These are phyloP conservation scores for human DNA, from an alignment of 2,113 vertebrate genomes.

Conservation along the genomic window DNA sequence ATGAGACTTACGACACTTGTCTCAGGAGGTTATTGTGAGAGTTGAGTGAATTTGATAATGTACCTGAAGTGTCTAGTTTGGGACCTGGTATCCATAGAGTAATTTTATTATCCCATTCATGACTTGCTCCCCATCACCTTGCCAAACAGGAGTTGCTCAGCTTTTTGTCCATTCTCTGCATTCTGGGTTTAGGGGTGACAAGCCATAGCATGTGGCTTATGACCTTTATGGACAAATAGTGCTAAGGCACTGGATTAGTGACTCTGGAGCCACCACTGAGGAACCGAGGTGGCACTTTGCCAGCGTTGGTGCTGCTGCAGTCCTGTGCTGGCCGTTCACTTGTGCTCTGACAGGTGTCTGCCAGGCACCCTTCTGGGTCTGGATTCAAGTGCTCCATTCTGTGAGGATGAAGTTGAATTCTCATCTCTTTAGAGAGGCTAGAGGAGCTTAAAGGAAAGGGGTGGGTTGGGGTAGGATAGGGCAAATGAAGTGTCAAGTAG, in stretches of 20 bases:
- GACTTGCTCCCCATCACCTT: background rate
- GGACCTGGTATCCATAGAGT: background rate
- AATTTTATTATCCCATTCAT: background rate
- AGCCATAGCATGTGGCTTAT: background rate
- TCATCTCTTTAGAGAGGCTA: background rate
- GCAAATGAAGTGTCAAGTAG: background rate
- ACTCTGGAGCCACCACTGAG: rapidly evolving
- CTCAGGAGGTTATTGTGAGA: background rate
- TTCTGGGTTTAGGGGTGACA: background rate
- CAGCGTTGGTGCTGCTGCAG: background rate
- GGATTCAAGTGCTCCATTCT: too few relatives aligned
- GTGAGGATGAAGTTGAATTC: background rate
- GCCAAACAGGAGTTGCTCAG: background rate
- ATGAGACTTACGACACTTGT: background rate
- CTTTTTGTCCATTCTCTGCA: background rate
- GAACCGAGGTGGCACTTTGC: background rate
- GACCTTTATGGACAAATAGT: background rate
- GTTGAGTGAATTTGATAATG: background rate
- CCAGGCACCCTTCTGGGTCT: rapidly evolving
- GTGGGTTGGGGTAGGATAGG: background rate
- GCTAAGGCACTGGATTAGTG: background rate
- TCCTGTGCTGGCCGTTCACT: rapidly evolving
- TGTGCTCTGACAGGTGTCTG: background rate
- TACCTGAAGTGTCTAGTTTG: background rate
- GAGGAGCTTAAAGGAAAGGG: background rate